Evolutionary conservation across 2,797 vertebrate genomes (phyloP).

Genomic region (Gambusia yucatana): DNA sequence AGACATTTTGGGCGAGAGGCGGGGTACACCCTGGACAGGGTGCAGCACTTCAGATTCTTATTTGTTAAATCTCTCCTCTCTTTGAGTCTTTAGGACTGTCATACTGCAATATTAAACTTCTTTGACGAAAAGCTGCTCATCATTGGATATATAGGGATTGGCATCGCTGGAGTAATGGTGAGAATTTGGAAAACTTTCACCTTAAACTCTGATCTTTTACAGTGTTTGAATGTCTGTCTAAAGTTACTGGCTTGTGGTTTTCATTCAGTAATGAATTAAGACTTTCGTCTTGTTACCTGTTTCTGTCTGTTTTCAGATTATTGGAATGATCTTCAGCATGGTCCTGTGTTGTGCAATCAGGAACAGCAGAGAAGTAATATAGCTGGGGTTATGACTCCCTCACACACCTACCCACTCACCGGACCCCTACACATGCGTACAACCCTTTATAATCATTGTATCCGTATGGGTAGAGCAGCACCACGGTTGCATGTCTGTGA

Average conservation of each 20-base stretch:
- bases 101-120: conserved; percentile 84
- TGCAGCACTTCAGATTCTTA: too few relatives aligned
- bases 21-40: too few relatives aligned
- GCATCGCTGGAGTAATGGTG: conserved; percentile 92
- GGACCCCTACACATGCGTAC: conserved; percentile 20
- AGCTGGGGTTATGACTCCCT: conserved; percentile 51
- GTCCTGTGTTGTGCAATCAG: conserved; percentile 95
- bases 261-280: too few relatives aligned
- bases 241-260: neutral
- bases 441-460: conserved; percentile 44
- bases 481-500: conserved; percentile 35
- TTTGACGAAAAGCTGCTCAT: conserved; percentile 88
- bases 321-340: conserved; percentile 99
- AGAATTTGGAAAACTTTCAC: conserved; percentile 54
- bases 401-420: conserved; percentile 19
- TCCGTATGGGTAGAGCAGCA: conserved; percentile 41
- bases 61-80: neutral
- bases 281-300: neutral
- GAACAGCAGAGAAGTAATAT: conserved; percentile 93
- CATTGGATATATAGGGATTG: conserved; percentile 91
- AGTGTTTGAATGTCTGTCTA: neutral
- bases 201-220: neutral
- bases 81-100: conserved; percentile 83
- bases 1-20: too few relatives aligned
- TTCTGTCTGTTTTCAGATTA: conserved; percentile 82